These are phyloP conservation scores for Malaclemys terrapin DNA, from an alignment of 2,113 vertebrate species.

Conservation along the genomic window DNA sequence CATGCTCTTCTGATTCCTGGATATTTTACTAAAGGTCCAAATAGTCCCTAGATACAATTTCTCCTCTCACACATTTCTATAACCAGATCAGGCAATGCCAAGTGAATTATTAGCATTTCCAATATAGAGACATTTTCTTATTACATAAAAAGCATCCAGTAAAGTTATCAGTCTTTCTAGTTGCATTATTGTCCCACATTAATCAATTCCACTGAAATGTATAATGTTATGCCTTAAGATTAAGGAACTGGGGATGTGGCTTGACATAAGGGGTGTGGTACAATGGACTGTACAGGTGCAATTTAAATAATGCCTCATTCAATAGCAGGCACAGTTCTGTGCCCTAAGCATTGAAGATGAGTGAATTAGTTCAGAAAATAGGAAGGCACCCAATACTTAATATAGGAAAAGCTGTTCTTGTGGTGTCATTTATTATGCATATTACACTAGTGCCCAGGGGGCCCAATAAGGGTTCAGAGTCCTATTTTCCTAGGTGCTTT, in stretches of 20 bases:
- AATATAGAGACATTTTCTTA: not conserved
- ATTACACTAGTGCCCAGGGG: not conserved
- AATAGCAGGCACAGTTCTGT: not conserved
- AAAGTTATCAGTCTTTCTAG: not conserved
- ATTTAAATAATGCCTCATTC: not conserved
- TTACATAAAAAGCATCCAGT: not conserved
- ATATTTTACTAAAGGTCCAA: not conserved
- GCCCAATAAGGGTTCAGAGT: not conserved
- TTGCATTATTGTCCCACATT: not conserved
- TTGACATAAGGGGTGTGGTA: not conserved
- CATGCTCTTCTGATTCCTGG: not conserved
- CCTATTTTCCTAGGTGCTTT: not conserved
- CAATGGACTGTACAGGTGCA: not conserved
- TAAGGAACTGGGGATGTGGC: not conserved
- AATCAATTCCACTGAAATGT: not conserved
- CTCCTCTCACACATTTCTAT: not conserved
- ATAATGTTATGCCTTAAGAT: not conserved
- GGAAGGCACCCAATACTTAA: no score
- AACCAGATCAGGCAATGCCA: not conserved
- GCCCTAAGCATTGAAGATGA: not conserved
- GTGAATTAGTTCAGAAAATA: not conserved
- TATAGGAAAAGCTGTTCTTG: not conserved
- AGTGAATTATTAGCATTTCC: not conserved
- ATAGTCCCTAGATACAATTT: not conserved
- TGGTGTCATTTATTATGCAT: not conserved